A percentile compares a stretch with the other conserved stretches of the same genome.
Evolutionary conservation across 1,140 invertebrate genomes (phyloP).

Genomic region (Drosophila mojavensis): DNA sequence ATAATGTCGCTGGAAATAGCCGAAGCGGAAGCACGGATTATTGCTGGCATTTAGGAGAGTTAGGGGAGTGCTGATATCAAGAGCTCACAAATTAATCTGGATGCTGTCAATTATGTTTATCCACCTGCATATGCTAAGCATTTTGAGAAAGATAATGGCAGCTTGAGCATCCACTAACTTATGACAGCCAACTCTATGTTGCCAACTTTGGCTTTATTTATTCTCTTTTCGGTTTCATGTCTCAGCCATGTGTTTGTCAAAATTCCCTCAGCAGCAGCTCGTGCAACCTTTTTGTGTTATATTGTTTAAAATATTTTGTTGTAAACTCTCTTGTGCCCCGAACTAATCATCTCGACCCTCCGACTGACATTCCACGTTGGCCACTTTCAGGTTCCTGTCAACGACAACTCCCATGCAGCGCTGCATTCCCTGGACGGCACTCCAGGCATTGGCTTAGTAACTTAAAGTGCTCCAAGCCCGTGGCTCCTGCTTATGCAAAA

Average conservation of each 20-base stretch:
- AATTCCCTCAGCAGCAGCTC: conserved; percentile 1
- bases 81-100: conserved; percentile 28
- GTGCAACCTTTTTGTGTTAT: conserved; percentile 6
- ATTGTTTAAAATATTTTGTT: conserved; percentile 24
- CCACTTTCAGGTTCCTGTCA: conserved; percentile 42
- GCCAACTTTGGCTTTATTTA: neutral
- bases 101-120: conserved; percentile 27
- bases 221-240: conserved; percentile 4
- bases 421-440: conserved; percentile 39
- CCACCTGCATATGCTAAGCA: conserved; percentile 5
- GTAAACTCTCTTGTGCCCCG: conserved; percentile 35
- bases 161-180: too few species aligned
- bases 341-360: conserved; percentile 43
- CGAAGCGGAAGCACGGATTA: conserved; percentile 18
- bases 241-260: neutral
- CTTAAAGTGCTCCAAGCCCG: conserved; percentile 37
- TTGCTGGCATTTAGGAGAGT: conserved; percentile 18
- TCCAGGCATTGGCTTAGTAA: conserved; percentile 43
- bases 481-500: conserved; percentile 28
- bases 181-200: neutral
- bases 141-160: too few species aligned
- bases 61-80: conserved; percentile 20
- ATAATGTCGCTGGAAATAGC: conserved; percentile 12
- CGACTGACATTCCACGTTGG: conserved; percentile 31
- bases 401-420: conserved; percentile 23